A percentile compares a stretch with the other conserved stretches of the same genome.
phyloP scores from a whole-genome alignment of 37 sponge, comb jelly and placozoan species.

The Cladorhizidae sp. region DNA sequence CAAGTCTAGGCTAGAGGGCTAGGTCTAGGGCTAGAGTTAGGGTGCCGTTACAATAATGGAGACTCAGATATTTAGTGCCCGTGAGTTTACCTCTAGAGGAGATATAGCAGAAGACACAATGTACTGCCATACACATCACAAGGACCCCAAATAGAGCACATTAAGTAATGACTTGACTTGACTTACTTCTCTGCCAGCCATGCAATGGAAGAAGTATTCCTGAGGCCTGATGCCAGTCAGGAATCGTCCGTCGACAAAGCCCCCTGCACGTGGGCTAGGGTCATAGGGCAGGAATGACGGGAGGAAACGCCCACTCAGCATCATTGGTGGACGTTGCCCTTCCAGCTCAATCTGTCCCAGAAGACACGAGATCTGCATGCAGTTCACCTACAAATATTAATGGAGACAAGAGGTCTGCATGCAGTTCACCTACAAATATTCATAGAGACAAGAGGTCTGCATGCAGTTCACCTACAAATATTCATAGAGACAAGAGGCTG shows the following conservation, averaged over 20 bases:
- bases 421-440: constrained; percentile 78
- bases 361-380: constrained; percentile 96
- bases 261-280: constrained; percentile 85
- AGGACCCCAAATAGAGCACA: not conserved
- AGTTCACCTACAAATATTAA: constrained; percentile 75
- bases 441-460: too few relatives aligned
- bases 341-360: constrained; percentile 99
- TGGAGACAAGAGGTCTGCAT: constrained; percentile 95
- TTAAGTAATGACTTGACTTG: not conserved
- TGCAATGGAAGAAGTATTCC: constrained; percentile 97
- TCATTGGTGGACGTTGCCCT: constrained; percentile 95
- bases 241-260: constrained; percentile 92
- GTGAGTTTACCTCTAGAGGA: too few relatives aligned
- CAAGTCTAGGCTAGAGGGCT: too few relatives aligned
- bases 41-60: too few relatives aligned
- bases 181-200: constrained; percentile 95
- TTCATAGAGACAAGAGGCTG: too few relatives aligned
- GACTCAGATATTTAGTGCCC: too few relatives aligned
- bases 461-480: too few relatives aligned
- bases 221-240: constrained; percentile 96
- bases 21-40: too few relatives aligned
- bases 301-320: constrained; percentile 91
- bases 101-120: too few relatives aligned
- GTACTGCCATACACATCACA: not conserved
- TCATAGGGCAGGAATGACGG: constrained; percentile 94